Evolutionary conservation across 2,113 vertebrate genomes (phyloP).

Genomic region (Myrmophylax atrothorax): DNA sequence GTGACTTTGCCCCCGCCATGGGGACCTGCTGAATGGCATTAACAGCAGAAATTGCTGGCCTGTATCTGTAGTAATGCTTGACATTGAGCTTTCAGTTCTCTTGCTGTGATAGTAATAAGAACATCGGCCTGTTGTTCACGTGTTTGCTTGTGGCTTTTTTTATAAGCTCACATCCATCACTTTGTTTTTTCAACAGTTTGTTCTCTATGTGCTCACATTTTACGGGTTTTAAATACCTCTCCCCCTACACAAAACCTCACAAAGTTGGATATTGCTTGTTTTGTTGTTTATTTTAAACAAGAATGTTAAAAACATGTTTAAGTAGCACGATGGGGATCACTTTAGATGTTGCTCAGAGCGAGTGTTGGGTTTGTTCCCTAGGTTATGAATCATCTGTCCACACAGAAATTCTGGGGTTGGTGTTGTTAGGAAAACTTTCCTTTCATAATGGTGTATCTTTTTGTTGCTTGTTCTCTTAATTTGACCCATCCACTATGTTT

Average conservation of each 20-base stretch:
- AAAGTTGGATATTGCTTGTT: neutral
- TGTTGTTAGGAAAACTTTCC: neutral
- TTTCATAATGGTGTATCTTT: neutral
- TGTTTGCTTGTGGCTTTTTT: neutral
- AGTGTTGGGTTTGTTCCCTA: neutral
- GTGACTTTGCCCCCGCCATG: neutral
- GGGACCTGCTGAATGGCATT: neutral
- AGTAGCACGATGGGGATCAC: neutral
- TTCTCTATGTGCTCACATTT: neutral
- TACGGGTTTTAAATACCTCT: neutral
- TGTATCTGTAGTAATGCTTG: neutral
- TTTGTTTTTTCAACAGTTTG: neutral
- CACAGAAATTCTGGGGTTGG: neutral
- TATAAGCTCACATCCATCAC: neutral
- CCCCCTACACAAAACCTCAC: neutral
- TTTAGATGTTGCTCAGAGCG: neutral
- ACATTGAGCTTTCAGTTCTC: neutral
- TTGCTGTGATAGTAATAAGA: neutral
- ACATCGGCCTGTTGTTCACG: neutral
- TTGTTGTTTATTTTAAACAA: neutral
- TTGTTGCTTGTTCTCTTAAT: neutral
- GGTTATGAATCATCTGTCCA: neutral
- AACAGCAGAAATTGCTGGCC: neutral
- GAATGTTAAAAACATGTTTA: neutral
- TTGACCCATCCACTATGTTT: neutral